Evolutionary conservation across 2,113 vertebrate species (phyloP).

Genomic region (Myotis brandtii): DNA sequence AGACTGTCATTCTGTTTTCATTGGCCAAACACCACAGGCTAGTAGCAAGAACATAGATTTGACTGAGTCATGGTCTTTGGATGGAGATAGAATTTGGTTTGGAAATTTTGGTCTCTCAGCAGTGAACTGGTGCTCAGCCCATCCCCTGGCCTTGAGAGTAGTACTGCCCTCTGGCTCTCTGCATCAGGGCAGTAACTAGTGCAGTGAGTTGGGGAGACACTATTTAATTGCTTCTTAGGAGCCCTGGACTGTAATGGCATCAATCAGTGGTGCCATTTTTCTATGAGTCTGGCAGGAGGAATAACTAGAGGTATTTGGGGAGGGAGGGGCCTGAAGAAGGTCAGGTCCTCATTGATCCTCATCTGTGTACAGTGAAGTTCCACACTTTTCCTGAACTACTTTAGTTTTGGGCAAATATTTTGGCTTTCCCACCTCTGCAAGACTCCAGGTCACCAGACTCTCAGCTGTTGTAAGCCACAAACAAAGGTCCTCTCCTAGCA

Average conservation of each 20-base stretch:
- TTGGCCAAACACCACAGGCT: not conserved
- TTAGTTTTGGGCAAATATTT: not conserved
- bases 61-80: not conserved
- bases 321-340: not conserved
- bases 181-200: not conserved
- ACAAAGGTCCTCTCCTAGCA: not conserved
- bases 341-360: not conserved
- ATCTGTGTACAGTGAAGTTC: not conserved
- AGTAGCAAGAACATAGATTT: not conserved
- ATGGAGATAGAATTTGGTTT: not conserved
- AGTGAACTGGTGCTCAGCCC: not conserved
- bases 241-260: not conserved
- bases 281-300: not conserved
- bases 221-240: not conserved
- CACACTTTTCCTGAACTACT: not conserved
- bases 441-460: not conserved
- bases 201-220: not conserved
- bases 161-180: not conserved
- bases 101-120: not conserved
- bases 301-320: not conserved
- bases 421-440: not conserved
- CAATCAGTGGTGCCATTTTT: not conserved
- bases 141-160: not conserved
- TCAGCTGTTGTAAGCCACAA: not conserved
- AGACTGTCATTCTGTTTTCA: not conserved